Evolutionary conservation across 2,888 invertebrate genomes (phyloP).

Genomic region (Cephus runcator): DNA sequence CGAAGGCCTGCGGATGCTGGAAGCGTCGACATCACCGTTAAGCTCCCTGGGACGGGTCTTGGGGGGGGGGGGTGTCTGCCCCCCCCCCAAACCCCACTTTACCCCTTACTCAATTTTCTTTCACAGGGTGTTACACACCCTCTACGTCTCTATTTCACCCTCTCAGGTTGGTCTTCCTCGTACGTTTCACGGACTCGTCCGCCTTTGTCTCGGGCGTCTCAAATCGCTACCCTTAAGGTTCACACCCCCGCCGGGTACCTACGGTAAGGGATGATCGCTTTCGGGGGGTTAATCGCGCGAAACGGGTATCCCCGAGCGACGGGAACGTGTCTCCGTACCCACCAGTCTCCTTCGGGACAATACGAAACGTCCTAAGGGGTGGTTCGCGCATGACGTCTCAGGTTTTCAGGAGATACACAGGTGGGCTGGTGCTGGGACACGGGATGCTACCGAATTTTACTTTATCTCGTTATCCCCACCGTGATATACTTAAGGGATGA

Average conservation of each 20-base stretch:
- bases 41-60: neutral
- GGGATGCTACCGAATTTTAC: too few species aligned
- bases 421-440: too few species aligned
- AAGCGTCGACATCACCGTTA: constrained; percentile 7
- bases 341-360: too few species aligned
- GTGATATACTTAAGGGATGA: neutral
- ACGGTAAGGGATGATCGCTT: neutral
- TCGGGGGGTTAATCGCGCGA: neutral
- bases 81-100: neutral
- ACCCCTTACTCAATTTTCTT: neutral
- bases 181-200: neutral
- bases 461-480: neutral
- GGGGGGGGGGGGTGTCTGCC: fast-evolving
- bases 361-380: too few species aligned
- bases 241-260: neutral
- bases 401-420: too few species aligned
- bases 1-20: neutral
- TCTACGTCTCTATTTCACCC: neutral
- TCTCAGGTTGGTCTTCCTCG: neutral
- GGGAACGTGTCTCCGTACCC: too few species aligned
- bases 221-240: neutral
- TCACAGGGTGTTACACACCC: neutral
- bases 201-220: neutral
- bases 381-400: too few species aligned
- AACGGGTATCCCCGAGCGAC: neutral